Evolutionary conservation across 2,797 vertebrate genomes (phyloP), one percentile per base, ranked within the genome.

Genomic region (Malurus leucopterus): DNA sequence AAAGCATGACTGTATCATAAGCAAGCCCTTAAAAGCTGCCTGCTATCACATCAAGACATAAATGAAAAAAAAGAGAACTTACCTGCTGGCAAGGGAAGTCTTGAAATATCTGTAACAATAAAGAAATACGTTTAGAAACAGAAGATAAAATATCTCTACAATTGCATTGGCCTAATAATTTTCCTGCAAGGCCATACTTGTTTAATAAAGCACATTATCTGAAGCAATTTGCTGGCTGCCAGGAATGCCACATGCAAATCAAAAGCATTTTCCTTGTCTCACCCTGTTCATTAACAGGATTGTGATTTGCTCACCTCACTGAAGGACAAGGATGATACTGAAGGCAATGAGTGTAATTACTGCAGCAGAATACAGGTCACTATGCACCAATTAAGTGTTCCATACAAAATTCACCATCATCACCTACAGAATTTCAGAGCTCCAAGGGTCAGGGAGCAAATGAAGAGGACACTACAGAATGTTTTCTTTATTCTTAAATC

Each of bases 1-100:
- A 88, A 89, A 84, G 50, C 43, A 63, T 17, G 44, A 78, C 73
- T 71, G 14, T 9, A 75, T 7, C 4, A 1, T 71, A 89, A 86
- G 41, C 54, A 51, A 83, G 77, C 70, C 70, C 12, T 41, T 53
- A 50, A 47, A 91, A 80, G 67, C 69, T 51, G n/a, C 29, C 27
- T 82, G 58, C 63, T 92, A 68, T 55, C 88, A 84, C 43, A 91
- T 76, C 57, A 50, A 91, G 54, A 55, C 19, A 73, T 6, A 69
- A 86, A 30, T 23, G n/a, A 71, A 83, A 91, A 91, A 63, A 61
- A 90, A 36, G 41, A 90, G 29, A 38, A 91, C 98, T 98, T 96
- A 99, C 98, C 98, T 97, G 98, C 97, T 95, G 98, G 98, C 96
- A 98, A 98, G 68, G 95, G 94, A 97, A 98, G 98, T 96, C 98